These are phyloP conservation scores for Rhyacichthys aspro DNA, from an alignment of 2,797 vertebrate species.

Conservation along the genomic window DNA sequence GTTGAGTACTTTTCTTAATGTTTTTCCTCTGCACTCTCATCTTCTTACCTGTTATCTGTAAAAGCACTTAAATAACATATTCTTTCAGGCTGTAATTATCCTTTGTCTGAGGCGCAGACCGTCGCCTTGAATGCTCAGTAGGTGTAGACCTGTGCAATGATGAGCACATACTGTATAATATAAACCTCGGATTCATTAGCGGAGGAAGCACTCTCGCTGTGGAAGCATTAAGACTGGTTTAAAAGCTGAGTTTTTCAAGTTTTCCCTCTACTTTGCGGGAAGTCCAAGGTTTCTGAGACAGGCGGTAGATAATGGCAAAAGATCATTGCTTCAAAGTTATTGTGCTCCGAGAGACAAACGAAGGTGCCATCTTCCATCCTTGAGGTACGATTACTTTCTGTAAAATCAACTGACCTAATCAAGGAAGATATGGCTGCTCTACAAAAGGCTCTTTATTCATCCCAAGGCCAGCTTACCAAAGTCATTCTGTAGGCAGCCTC, in stretches of 20 bases:
- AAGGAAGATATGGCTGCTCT: conserved; percentile 25
- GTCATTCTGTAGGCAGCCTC: conserved; percentile 21
- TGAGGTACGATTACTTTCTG: conserved; percentile 54
- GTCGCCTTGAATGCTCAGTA: conserved; percentile 25
- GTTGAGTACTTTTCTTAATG: conserved; percentile 18
- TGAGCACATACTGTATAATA: conserved; percentile 20
- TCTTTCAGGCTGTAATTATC: conserved; percentile 34
- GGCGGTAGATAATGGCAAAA: conserved; percentile 27
- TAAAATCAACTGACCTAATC: conserved; percentile 53
- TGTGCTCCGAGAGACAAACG: conserved; percentile 32
- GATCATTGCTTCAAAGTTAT: conserved; percentile 20
- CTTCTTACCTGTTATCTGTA: conserved; percentile 27
- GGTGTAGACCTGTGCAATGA: conserved; percentile 15
- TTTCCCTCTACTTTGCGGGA: conserved; percentile 1
- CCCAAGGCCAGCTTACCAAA: conserved; percentile 26
- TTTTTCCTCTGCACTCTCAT: conserved; percentile 20
- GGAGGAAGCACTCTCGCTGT: conserved; percentile 23
- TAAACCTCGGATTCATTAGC: conserved; percentile 36
- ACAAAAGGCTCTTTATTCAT: conserved; percentile 33
- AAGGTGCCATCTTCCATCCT: conserved; percentile 47
- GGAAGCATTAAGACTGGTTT: conserved; percentile 11
- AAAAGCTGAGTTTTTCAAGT: conserved; percentile 32
- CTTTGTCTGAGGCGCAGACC: conserved; percentile 6
- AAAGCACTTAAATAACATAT: conserved; percentile 42
- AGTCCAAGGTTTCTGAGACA: conserved; percentile 28